A percentile compares a stretch with the other conserved stretches of the same genome.
Conservation (phyloP, 2,797 vertebrate species). For the Allobates femoralis region DNA sequence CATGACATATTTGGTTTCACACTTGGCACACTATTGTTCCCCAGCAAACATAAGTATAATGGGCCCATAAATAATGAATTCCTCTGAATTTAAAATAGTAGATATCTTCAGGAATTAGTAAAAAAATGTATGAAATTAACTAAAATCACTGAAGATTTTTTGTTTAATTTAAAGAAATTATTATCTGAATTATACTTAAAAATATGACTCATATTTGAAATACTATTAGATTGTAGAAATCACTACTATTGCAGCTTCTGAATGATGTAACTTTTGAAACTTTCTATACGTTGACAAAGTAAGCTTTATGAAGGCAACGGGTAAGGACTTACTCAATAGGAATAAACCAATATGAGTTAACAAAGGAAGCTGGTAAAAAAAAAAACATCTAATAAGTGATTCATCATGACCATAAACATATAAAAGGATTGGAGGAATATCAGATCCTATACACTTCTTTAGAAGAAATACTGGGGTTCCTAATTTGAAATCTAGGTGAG, state of each 20-base stretch:
- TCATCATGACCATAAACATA: constrained; percentile 8
- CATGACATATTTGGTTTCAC: too few relatives aligned
- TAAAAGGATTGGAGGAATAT: neutral
- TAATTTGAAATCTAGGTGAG: constrained; percentile 1
- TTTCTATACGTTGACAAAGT: neutral
- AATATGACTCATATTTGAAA: neutral
- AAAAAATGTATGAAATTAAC: too few relatives aligned
- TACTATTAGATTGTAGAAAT: neutral
- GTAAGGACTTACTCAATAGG: neutral
- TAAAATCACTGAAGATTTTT: too few relatives aligned
- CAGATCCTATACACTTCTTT: neutral
- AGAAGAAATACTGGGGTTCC: neutral
- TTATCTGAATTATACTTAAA: too few relatives aligned
- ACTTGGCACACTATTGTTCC: too few relatives aligned
- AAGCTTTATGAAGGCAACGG: neutral
- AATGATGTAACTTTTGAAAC: neutral
- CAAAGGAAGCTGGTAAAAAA: constrained; percentile 9
- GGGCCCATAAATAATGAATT: too few relatives aligned
- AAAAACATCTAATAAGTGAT: constrained; percentile 9
- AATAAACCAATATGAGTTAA: neutral
- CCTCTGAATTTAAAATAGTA: too few relatives aligned
- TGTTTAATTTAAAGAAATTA: too few relatives aligned
- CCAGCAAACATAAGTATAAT: too few relatives aligned
- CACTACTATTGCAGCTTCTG: neutral
- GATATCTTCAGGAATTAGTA: too few relatives aligned